Evolutionary conservation across 2,888 invertebrate genomes (phyloP).

Genomic region (Scrobipalpa atriplicella): DNA sequence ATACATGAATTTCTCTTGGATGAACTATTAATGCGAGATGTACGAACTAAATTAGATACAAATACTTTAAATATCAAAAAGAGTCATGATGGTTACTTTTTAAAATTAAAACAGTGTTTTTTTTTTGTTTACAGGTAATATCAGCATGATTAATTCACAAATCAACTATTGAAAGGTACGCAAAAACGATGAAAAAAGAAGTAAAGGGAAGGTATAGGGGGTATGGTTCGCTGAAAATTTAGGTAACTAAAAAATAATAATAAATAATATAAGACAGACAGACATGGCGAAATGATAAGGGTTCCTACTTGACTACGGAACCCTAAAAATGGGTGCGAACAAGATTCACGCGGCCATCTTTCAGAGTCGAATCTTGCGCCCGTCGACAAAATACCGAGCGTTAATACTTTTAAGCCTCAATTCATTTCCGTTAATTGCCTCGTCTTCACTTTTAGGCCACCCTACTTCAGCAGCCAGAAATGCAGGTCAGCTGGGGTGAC

Average conservation of each 20-base stretch:
- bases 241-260: too few relatives aligned
- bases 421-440: slow-evolving; percentile 66
- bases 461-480: slow-evolving; percentile 28
- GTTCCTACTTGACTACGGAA: too few relatives aligned
- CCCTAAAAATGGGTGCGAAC: slow-evolving; percentile 40
- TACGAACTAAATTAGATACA: too few relatives aligned
- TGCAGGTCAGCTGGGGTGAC: neutral
- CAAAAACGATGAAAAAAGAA: too few relatives aligned
- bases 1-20: too few relatives aligned
- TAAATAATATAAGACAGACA: too few relatives aligned
- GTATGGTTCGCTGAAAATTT: too few relatives aligned
- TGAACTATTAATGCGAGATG: too few relatives aligned
- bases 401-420: slow-evolving; percentile 63
- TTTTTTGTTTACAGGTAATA: slow-evolving; percentile 28
- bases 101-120: neutral
- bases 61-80: too few relatives aligned
- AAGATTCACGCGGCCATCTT: slow-evolving; percentile 54
- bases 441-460: slow-evolving; percentile 48
- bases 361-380: slow-evolving; percentile 54
- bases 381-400: slow-evolving; percentile 54
- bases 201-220: too few relatives aligned
- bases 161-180: neutral
- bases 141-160: neutral
- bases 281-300: too few relatives aligned
- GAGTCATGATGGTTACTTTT: neutral